phyloP scores from a whole-genome alignment of 1,140 invertebrate genomes.

The Atta colombica region DNA sequence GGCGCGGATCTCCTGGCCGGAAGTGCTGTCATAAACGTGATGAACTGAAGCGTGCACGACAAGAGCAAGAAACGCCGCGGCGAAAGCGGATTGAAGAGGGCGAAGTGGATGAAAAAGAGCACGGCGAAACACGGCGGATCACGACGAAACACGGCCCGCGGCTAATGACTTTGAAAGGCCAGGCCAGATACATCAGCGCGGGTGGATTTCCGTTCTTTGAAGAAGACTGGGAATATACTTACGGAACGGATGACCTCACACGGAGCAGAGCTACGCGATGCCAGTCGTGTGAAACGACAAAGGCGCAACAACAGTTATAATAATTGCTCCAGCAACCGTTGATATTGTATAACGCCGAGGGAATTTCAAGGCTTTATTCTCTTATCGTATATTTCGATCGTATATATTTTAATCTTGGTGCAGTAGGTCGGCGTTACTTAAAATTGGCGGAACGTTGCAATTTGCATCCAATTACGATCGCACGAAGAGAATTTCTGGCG shows the following conservation, averaged over 20 bases:
- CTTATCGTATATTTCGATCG: not conserved
- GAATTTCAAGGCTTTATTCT: not conserved
- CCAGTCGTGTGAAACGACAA: slow-evolving; percentile 46
- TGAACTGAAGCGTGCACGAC: slow-evolving; percentile 17
- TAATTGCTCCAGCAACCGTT: slow-evolving; percentile 24
- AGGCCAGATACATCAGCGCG: not conserved
- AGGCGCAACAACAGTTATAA: slow-evolving; percentile 45
- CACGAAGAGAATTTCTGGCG: too few species aligned
- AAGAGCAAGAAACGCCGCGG: slow-evolving; percentile 26
- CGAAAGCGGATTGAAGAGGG: slow-evolving; percentile 36
- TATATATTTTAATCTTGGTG: not conserved
- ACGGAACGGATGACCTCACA: slow-evolving; percentile 19
- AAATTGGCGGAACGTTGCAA: not conserved
- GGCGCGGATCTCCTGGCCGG: slow-evolving; percentile 1
- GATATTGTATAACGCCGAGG: slow-evolving; percentile 16
- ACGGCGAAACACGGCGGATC: not conserved
- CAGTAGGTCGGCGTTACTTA: not conserved
- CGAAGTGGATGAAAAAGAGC: not conserved
- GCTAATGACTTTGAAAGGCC: slow-evolving; percentile 1
- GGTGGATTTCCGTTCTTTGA: not conserved
- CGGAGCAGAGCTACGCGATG: not conserved
- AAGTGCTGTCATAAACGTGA: slow-evolving; percentile 29
- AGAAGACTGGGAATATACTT: slow-evolving; percentile 7
- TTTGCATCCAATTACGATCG: not conserved
- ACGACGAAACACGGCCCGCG: slow-evolving; percentile 6